A percentile compares a stretch with the other conserved stretches of the same genome.
Evolutionary conservation across 2,888 invertebrate species (phyloP).

Genomic region (Dorcus hopei): DNA sequence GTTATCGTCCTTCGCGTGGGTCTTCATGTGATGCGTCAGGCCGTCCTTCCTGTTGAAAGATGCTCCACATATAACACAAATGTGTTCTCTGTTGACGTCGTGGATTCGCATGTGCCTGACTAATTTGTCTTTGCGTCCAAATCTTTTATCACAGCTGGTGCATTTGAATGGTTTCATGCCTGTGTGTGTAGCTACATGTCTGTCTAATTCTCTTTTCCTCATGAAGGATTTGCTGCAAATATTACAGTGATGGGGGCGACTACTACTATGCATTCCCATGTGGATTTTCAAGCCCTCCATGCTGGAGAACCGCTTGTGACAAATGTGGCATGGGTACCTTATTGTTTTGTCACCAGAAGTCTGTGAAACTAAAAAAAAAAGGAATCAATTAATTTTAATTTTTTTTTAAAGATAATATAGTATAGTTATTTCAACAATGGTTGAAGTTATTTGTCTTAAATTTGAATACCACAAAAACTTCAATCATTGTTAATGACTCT

Average conservation of each 20-base stretch:
- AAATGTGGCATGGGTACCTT: slow-evolving; percentile 36
- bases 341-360: slow-evolving; percentile 22
- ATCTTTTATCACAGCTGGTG: slow-evolving; percentile 63
- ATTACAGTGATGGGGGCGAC: slow-evolving; percentile 60
- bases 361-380: slow-evolving; percentile 13
- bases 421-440: too few relatives aligned
- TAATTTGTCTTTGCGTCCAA: slow-evolving; percentile 67
- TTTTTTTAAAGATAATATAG: too few relatives aligned
- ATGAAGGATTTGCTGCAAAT: slow-evolving; percentile 67
- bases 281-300: slow-evolving; percentile 43
- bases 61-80: slow-evolving; percentile 62
- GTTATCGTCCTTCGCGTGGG: slow-evolving; percentile 42
- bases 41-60: slow-evolving; percentile 59
- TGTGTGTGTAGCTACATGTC: slow-evolving; percentile 65
- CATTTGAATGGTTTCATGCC: slow-evolving; percentile 68
- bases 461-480: too few relatives aligned
- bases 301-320: slow-evolving; percentile 39
- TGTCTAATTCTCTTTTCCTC: slow-evolving; percentile 66
- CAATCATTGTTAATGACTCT: too few relatives aligned
- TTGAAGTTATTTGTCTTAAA: too few relatives aligned
- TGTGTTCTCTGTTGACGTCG: slow-evolving; percentile 51
- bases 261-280: slow-evolving; percentile 53
- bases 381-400: background rate
- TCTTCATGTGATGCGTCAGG: slow-evolving; percentile 58
- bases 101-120: slow-evolving; percentile 65